These are phyloP conservation scores for Endomychus coccineus DNA, from an alignment of 2,888 invertebrate species.

Conservation along the genomic window DNA sequence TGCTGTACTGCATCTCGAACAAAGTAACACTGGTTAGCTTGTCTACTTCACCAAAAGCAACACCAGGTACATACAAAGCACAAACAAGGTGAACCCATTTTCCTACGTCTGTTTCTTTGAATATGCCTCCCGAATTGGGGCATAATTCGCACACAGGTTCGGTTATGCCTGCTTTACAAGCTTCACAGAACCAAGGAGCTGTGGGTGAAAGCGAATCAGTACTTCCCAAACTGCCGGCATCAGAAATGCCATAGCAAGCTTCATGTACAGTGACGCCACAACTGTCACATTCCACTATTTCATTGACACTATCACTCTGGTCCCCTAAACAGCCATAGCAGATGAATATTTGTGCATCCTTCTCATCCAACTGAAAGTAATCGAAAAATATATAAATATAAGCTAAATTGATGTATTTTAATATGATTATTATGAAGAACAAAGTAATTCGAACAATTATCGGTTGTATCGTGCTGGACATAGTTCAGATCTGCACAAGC, in stretches of 20 bases:
- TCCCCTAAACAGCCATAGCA: slow-evolving; percentile 92
- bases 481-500: too few species aligned
- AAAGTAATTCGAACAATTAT: too few species aligned
- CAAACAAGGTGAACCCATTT: slow-evolving; percentile 98
- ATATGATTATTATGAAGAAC: too few species aligned
- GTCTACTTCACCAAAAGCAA: slow-evolving; percentile 93
- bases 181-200: slow-evolving; percentile 99
- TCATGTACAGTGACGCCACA: slow-evolving; percentile 96
- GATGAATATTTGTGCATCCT: slow-evolving; percentile 62
- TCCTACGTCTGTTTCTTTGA: slow-evolving; percentile 94
- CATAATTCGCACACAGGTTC: slow-evolving; percentile 93
- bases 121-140: slow-evolving; percentile 85
- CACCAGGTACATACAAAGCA: slow-evolving; percentile 94
- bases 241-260: slow-evolving; percentile 93
- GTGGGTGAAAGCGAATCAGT: slow-evolving; percentile 92
- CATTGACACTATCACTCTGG: slow-evolving; percentile 86
- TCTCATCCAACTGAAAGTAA: slow-evolving; percentile 32
- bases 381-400: slow-evolving; percentile 3
- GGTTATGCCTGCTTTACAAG: slow-evolving; percentile 84
- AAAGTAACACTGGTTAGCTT: slow-evolving; percentile 85
- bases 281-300: slow-evolving; percentile 95
- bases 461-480: too few species aligned
- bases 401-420: too few species aligned
- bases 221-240: slow-evolving; percentile 84
- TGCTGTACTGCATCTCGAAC: slow-evolving; percentile 95